Evolutionary conservation across 2,113 vertebrate species (phyloP), one percentile per base, ranked within the genome.

Genomic region (Caranx ignobilis): DNA sequence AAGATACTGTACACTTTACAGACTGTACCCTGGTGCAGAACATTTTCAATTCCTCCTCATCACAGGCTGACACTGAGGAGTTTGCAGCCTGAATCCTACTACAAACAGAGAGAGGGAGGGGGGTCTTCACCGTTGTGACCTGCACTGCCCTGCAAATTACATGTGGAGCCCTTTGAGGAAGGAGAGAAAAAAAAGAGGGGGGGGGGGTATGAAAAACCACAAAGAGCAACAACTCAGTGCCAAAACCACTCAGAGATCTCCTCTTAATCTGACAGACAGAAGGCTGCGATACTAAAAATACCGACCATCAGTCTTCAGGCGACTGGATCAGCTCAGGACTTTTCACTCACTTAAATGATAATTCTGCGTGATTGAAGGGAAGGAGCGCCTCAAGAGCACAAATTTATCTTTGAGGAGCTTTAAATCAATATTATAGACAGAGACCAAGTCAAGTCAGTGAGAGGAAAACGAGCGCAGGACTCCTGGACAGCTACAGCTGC

Each of bases 231-330:
- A 75, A 56, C 66, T 56, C 48, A 10, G 35, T 66, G 79, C 55
- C 34, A 75, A 16, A 81, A 76, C 57, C 35, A 37, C 67, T 67
- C 65, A 7, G 31, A 63, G 26, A 76, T 61, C 21, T 34, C 32
- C 52, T 41, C 63, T 74, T 41, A 18, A 68, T 71, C 77, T 74
- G 72, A 61, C 65, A 57, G 63, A 75, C 31, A 37, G 15, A 60
- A 59, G 43, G 45, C 21, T 9, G 19, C 1, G 64, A 19, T 2
- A 32, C 68, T 12, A 68, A 77, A 83, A 66, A 83, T 6, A 85
- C 59, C 65, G 57, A 13, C 43, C 43, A 26, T 68, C 15, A 15
- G 43, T 82, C 80, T 74, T 54, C 62, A 45, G 79, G 37, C 43
- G 19, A 4, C 35, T 8, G 26, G 32, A 61, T 63, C 74, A 26